Base-by-base conservation (phyloP, 2,888 invertebrate species). In the Lobophora halterata region DNA sequence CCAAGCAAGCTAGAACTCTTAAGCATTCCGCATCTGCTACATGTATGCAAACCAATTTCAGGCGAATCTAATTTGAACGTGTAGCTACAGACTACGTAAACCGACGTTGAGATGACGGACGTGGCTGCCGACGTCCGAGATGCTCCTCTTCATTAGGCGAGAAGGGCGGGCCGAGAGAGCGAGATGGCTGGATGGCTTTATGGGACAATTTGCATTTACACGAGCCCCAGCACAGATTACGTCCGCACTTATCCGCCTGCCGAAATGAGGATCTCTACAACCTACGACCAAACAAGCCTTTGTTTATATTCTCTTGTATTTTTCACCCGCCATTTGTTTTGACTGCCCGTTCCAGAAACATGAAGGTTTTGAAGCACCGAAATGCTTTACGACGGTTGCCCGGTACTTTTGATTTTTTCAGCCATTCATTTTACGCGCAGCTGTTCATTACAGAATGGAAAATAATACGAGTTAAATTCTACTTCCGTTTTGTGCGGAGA, bases 201-300 rank as follows among this genome's bases (percentile, higher is more conserved):
- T 85, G 75, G 81, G 76, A 82, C 83, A 75, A 87, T 87, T 87
- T 87, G 85, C 87, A 87, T 87, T 87, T 86, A 86, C 87, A 86
- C 85, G 85, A 81, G 79, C 80, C 74, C 71, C 65, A 71, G 80
- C 79, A 78, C 78, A 82, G 85, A 86, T 86, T 86, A 86, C 81
- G 76, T 68, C 71, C 78, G 81, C 75, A 80, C 80, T 86, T 83
- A 85, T 80, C 81, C 83, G 65, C 74, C 77, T 73, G 74, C 69
- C 74, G 74, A 82, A 86, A 85, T 79, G 79, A 82, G 72, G 59
- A 62, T 61, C 66, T 61, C 67, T 65, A 66, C 68, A 72, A 68
- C 65, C 70, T 71, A 69, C 65, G 57, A 61, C 71, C 72, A 67
- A 80, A 80, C 79, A 82, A 78, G 72, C 76, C 76, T 81, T 81